phyloP scores from a whole-genome alignment of 1,140 invertebrate species.

The Eubasilissa regina region DNA sequence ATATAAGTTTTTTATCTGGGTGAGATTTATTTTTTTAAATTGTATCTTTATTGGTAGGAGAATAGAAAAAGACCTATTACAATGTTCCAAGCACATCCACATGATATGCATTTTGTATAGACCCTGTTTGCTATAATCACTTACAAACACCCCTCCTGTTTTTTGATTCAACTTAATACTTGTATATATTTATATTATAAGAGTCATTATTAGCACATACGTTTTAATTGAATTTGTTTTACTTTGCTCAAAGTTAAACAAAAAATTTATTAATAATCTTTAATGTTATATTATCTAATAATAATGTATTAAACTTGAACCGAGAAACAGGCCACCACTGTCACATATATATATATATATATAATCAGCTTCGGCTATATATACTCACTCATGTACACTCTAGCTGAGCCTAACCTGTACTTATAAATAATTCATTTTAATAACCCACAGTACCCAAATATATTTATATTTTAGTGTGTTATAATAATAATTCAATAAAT shows the following conservation, averaged over 20 bases:
- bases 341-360: constrained; percentile 48
- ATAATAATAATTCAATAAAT: too few species aligned
- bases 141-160: constrained; percentile 34
- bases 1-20: too few species aligned
- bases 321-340: constrained; percentile 39
- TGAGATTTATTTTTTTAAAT: background rate
- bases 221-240: background rate
- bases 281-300: too few species aligned
- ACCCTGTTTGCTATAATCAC: constrained; percentile 54
- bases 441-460: too few species aligned
- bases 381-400: constrained; percentile 57
- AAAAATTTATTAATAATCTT: too few species aligned
- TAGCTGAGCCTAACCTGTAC: constrained; percentile 58
- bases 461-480: too few species aligned
- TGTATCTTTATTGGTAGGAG: constrained; percentile 11
- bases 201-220: background rate
- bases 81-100: constrained; percentile 46
- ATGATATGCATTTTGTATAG: constrained; percentile 52
- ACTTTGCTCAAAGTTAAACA: too few species aligned
- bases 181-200: background rate
- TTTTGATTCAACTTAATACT: constrained; percentile 24
- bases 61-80: constrained; percentile 23
- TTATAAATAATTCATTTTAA: constrained; percentile 16
- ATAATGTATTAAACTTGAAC: background rate
- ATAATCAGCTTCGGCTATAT: constrained; percentile 56